Evolutionary conservation across 2,888 invertebrate genomes (phyloP).

Genomic region (Villa cingulata): DNA sequence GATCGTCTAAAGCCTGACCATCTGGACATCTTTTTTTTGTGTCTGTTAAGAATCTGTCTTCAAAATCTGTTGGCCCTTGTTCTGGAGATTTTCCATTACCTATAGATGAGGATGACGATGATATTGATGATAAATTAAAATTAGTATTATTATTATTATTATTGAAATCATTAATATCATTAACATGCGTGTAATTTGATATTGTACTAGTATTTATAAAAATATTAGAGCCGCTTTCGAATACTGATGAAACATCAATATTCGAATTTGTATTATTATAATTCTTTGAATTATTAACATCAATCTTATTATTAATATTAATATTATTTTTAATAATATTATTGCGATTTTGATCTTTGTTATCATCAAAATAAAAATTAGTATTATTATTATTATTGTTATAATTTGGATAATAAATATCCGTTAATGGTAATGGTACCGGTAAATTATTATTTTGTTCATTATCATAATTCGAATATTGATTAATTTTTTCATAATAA

Average conservation of each 20-base stretch:
- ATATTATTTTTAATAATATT: not conserved
- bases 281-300: too few relatives aligned
- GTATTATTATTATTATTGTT: not conserved
- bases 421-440: not conserved
- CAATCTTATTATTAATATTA: not conserved
- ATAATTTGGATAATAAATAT: not conserved
- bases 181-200: too few relatives aligned
- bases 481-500: too few relatives aligned
- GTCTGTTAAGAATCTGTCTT: slow-evolving; percentile 3
- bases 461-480: not conserved
- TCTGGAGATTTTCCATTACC: not conserved
- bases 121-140: too few relatives aligned
- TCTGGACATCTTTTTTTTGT: slow-evolving; percentile 6
- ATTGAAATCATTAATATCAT: too few relatives aligned
- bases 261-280: too few relatives aligned
- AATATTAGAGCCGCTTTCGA: too few relatives aligned
- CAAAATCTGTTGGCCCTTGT: not conserved
- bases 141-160: too few relatives aligned
- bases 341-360: not conserved
- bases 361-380: not conserved
- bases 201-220: too few relatives aligned
- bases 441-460: not conserved
- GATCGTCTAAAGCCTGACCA: slow-evolving; percentile 2
- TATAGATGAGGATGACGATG: not conserved
- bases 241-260: too few relatives aligned